Evolutionary conservation across 92 coral and sea anemone species (phyloP).

Genomic region (Metridium senile): DNA sequence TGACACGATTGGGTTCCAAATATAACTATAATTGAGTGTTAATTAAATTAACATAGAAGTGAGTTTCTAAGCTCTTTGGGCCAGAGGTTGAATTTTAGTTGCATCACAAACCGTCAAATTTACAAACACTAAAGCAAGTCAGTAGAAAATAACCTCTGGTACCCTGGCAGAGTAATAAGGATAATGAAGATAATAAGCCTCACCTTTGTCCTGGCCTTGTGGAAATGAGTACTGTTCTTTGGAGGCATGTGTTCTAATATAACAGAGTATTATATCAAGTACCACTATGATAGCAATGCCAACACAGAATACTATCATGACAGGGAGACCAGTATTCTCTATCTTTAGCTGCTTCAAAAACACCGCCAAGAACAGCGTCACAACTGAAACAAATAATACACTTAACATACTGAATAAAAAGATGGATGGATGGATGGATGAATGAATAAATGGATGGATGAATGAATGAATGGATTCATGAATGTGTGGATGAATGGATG

Average conservation of each 20-base stretch:
- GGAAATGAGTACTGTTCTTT: background rate
- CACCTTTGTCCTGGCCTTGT: background rate
- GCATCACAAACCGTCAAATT: too few relatives aligned
- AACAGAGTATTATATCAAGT: constrained; percentile 43
- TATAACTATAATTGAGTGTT: too few relatives aligned
- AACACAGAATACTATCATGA: constrained; percentile 65
- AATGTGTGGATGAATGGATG: background rate
- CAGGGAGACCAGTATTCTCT: constrained; percentile 41
- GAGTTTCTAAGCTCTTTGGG: too few relatives aligned
- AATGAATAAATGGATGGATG: background rate
- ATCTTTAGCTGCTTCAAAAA: constrained; percentile 40
- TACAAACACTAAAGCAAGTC: too few relatives aligned
- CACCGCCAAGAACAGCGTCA: constrained; percentile 68
- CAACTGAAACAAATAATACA: constrained; percentile 63
- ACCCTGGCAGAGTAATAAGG: too few relatives aligned
- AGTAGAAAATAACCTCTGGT: too few relatives aligned
- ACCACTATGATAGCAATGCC: constrained; percentile 64
- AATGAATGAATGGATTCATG: background rate
- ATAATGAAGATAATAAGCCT: too few relatives aligned
- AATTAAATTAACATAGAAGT: too few relatives aligned
- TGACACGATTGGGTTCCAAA: too few relatives aligned
- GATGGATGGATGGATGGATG: background rate
- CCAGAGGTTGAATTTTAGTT: too few relatives aligned
- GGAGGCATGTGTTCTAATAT: background rate
- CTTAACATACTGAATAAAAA: too few relatives aligned